Evolutionary conservation across 2,888 invertebrate genomes (phyloP).

Genomic region (Autographa gamma): DNA sequence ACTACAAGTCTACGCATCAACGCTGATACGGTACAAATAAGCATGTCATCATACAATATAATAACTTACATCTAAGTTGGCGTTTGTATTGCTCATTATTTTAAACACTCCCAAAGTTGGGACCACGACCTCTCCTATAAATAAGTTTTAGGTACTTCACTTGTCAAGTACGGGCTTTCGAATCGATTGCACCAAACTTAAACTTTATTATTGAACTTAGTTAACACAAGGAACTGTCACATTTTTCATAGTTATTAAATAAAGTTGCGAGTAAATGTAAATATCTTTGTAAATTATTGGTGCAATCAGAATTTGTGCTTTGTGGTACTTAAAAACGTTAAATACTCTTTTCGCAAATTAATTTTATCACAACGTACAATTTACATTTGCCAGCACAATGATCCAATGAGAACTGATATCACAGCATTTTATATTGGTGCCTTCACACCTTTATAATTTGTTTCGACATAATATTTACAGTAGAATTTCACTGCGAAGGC

Average conservation of each 20-base stretch:
- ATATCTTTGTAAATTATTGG: constrained; percentile 36
- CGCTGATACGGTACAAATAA: constrained; percentile 67
- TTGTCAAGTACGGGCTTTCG: constrained; percentile 49
- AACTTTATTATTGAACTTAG: constrained; percentile 53
- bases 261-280: constrained; percentile 40
- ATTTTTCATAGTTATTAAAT: constrained; percentile 47
- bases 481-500: constrained; percentile 62
- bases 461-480: constrained; percentile 67
- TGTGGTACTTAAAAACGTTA: constrained; percentile 22
- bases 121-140: constrained; percentile 49
- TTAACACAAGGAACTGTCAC: constrained; percentile 51
- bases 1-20: constrained; percentile 64
- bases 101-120: constrained; percentile 58
- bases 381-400: constrained; percentile 62
- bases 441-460: constrained; percentile 73
- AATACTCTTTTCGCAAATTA: constrained; percentile 39
- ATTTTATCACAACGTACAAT: constrained; percentile 52
- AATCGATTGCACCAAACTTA: constrained; percentile 60
- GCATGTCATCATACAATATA: constrained; percentile 69
- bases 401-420: constrained; percentile 85
- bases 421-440: constrained; percentile 85
- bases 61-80: constrained; percentile 83
- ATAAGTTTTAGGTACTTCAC: constrained; percentile 55
- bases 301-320: constrained; percentile 51
- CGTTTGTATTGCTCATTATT: constrained; percentile 83